Conservation (phyloP, 2,888 invertebrate genomes). For the Microctonus aethiopoides region DNA sequence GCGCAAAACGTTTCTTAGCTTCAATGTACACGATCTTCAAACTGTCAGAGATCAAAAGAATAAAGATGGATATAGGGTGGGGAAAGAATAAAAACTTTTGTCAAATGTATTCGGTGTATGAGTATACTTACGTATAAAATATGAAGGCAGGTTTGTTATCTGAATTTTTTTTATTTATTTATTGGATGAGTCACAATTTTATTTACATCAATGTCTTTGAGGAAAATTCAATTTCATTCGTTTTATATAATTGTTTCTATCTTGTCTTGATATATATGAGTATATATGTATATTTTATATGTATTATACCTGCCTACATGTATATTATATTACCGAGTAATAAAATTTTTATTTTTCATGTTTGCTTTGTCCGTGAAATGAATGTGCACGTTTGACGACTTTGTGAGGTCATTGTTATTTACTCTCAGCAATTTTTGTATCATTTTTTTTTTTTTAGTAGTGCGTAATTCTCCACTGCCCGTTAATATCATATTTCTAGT, state of each 20-base stretch:
- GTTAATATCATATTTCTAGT: not conserved
- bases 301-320: too few relatives aligned
- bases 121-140: too few relatives aligned
- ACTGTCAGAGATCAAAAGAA: not conserved
- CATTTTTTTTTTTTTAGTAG: not conserved
- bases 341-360: not conserved
- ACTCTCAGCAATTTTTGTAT: not conserved
- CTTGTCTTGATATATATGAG: too few relatives aligned
- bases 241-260: not conserved
- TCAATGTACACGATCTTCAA: not conserved
- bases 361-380: not conserved
- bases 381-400: not conserved
- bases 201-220: not conserved
- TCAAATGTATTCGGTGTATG: not conserved
- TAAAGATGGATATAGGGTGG: not conserved
- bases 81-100: not conserved
- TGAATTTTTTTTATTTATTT: not conserved
- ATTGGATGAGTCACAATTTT: constrained; percentile 1
- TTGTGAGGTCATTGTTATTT: not conserved
- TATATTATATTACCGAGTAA: not conserved
- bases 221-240: not conserved
- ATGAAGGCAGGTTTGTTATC: not conserved
- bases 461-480: not conserved
- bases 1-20: not conserved
- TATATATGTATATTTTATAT: too few relatives aligned